phyloP scores from a whole-genome alignment of 1,140 invertebrate species.

The Tetramorium simillimum region DNA sequence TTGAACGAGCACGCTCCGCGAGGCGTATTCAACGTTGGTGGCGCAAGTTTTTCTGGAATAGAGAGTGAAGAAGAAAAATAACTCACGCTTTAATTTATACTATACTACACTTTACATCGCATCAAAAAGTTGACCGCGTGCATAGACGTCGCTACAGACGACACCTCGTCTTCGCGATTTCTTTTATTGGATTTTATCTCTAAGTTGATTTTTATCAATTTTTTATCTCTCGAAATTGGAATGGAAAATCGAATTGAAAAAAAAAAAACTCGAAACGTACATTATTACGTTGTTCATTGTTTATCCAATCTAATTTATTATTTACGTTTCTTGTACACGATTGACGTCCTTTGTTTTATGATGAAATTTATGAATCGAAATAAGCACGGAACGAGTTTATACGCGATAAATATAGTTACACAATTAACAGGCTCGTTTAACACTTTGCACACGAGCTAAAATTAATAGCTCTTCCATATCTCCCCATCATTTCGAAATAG shows the following conservation, averaged over 20 bases:
- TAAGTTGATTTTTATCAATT: not conserved
- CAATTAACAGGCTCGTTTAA: too few species aligned
- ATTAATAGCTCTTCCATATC: too few species aligned
- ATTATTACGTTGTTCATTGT: not conserved
- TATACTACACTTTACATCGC: not conserved
- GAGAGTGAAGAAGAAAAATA: not conserved
- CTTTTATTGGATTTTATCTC: not conserved
- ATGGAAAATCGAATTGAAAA: not conserved
- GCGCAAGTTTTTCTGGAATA: not conserved
- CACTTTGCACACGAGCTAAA: too few species aligned
- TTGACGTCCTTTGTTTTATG: too few species aligned
- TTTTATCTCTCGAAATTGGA: not conserved
- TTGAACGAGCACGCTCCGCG: not conserved
- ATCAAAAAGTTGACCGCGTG: not conserved
- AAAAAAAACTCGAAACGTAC: not conserved
- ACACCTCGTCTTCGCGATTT: not conserved
- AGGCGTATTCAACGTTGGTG: slow-evolving; percentile 20
- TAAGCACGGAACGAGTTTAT: too few species aligned
- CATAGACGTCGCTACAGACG: too few species aligned
- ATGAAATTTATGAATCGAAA: too few species aligned
- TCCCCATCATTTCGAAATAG: too few species aligned
- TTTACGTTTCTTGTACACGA: slow-evolving; percentile 32
- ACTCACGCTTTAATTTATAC: not conserved
- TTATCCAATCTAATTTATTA: slow-evolving; percentile 30
- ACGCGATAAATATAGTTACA: too few species aligned